Conservation (phyloP, 2,113 vertebrate species). For the Heterocephalus glaber region DNA sequence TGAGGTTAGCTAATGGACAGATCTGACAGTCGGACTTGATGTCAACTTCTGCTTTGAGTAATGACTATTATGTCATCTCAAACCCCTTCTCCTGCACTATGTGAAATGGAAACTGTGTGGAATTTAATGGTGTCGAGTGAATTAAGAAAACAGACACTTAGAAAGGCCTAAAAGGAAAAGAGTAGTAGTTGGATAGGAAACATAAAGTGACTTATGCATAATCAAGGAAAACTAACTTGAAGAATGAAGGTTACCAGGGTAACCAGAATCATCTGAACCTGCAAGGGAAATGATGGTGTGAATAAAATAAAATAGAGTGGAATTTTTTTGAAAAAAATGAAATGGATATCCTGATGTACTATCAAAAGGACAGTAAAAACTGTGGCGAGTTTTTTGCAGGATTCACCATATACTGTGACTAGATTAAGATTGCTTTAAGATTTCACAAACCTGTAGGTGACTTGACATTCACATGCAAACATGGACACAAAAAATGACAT, state of each 20-base stretch:
- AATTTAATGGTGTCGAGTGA: conserved; percentile 89
- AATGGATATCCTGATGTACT: conserved; percentile 84
- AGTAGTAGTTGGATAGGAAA: conserved; percentile 85
- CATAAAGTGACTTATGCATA: conserved; percentile 92
- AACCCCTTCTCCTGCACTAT: conserved; percentile 91
- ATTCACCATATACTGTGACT: conserved; percentile 68
- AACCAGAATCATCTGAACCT: conserved; percentile 95
- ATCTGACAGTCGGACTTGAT: conserved; percentile 87
- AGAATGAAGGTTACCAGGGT: conserved; percentile 97
- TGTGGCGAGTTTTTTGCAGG: conserved; percentile 63
- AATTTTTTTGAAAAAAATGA: conserved; percentile 80
- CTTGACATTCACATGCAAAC: conserved; percentile 85
- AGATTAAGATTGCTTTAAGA: conserved; percentile 67
- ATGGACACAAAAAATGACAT: conserved; percentile 82
- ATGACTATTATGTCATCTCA: conserved; percentile 90
- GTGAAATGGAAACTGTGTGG: conserved; percentile 89
- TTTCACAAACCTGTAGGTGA: conserved; percentile 82
- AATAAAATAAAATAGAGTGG: conserved; percentile 84
- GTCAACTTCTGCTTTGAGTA: conserved; percentile 92
- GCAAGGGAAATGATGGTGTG: conserved; percentile 94
- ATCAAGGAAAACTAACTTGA: conserved; percentile 97
- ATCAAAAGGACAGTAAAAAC: conserved; percentile 64
- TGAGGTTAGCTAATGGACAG: conserved; percentile 88
- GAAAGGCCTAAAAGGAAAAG: conserved; percentile 87
- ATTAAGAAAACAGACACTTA: conserved; percentile 84